These are phyloP conservation scores for Molossus molossus DNA, from an alignment of 2,797 vertebrate species.

Conservation along the genomic window DNA sequence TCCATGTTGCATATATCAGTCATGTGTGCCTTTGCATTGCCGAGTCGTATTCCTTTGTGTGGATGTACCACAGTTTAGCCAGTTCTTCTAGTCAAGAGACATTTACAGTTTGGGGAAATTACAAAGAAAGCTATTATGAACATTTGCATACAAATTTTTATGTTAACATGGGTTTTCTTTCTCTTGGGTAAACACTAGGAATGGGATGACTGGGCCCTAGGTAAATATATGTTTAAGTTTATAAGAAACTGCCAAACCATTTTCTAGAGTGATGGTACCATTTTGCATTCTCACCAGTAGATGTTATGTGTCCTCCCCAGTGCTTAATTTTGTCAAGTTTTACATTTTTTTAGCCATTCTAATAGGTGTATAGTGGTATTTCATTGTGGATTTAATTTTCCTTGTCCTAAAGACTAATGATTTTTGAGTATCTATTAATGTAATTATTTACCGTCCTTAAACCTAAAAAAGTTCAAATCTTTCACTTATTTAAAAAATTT, in stretches of 20 bases:
- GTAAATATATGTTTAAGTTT: background rate
- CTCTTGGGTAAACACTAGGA: background rate
- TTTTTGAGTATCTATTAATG: background rate
- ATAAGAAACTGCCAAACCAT: background rate
- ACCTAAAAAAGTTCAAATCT: background rate
- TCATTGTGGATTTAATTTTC: slow-evolving; percentile 14
- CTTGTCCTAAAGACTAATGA: slow-evolving; percentile 1
- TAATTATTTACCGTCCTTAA: slow-evolving; percentile 27
- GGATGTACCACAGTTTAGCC: background rate
- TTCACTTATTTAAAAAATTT: slow-evolving; percentile 14
- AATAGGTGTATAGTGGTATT: background rate
- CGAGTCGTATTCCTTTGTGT: background rate
- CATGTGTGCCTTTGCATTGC: slow-evolving; percentile 34
- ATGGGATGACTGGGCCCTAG: background rate
- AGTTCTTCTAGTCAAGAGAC: background rate
- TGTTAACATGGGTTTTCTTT: background rate
- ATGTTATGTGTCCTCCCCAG: background rate
- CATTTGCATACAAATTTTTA: slow-evolving; percentile 2
- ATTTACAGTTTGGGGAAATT: background rate
- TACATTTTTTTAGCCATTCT: background rate
- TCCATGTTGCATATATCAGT: background rate
- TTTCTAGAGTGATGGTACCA: background rate
- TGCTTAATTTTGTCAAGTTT: background rate
- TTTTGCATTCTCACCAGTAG: background rate
- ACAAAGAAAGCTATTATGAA: slow-evolving; percentile 36